Evolutionary conservation across 2,797 vertebrate species (phyloP), one percentile per base, ranked within the genome.

Genomic region (Salmo trutta): DNA sequence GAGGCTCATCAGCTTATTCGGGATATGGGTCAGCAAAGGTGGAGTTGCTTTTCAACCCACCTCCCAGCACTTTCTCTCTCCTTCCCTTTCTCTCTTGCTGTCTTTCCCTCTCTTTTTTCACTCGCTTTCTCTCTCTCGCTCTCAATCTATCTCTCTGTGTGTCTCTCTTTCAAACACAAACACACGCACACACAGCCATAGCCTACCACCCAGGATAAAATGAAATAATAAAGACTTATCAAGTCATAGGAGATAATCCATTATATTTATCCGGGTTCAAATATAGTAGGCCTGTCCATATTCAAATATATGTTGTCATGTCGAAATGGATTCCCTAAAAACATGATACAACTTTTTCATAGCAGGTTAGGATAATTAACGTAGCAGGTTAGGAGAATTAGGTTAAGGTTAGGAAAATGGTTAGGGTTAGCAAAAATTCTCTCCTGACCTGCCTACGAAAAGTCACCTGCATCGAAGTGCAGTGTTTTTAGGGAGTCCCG

Each of bases 1-100:
- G 94, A 94, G 87, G 95, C 93, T 96, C 95, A 96, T 91, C 92
- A 90, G 95, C 93, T 97, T 95, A 96, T 91, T 93, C 77, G 85
- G 91, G 91, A 96, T 95, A 90, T 93, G 91, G 94, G 94, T 95
- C 93, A 89, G 83, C 90, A 89, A 92, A 93, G 87, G 93, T 95
- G 89, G 87, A 92, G 87, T 90, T 87, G 86, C 70, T 65, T 78
- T 66, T 41, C n/a, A 7, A 17, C 17, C 17, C 8, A 19, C 72
- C 19, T 36, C 33, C 17, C 7, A 19, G 5, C 51, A 29, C 53
- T 17, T 16, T 56, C 52, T 68, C 65, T 31, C 24, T 31, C 8
- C 15, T n/a, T 67, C 66, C 8, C 68, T 71, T 19, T 71, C 36
- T 71, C 10, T 71, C 36, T 24, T 4, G 19, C 51, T 72, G 8